Base-by-base conservation (phyloP, 1,140 invertebrate species). In the Drosophila grimshawi region DNA sequence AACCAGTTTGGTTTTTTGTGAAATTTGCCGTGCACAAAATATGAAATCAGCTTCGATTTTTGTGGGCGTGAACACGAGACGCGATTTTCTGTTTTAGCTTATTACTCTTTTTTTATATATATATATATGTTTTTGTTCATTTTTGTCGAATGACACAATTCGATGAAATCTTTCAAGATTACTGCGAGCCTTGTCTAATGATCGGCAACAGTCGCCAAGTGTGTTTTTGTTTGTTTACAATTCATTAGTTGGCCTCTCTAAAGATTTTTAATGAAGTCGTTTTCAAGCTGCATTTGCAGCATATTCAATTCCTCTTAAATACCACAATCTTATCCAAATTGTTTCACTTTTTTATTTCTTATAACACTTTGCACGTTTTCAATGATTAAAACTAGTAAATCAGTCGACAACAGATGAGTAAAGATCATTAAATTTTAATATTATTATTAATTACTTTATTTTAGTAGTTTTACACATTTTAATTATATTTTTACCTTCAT, bases 131-230 rank as follows among this genome's bases (percentile, higher is more conserved):
- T 59, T 51, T 65, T 74, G 78, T 33, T 86, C 59, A 75, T 65
- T 86, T 86, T 70, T 63, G 68, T 71, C 30, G 75, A 82, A 80
- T 86, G 83, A 86, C 82, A 86, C 79, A 86, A 88, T 79, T 79
- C 56, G 66, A 82, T 70, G 66, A 86, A 82, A 76, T 79, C 57
- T 61, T 57, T 69, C 43, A 61, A 63, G 57, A 56, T 72, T 43
- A 10, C 32, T 59, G 52, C 57, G 46, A 45, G 45, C 37, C 57
- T 80, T 80, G 70, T 69, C 77, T 80, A 80, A 80, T 80, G 72
- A 43, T 33, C 56, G 6, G 39, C 41, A 11, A 27, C 3, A 32
- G 41, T 46, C 30, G 39, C 57, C 46, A 29, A 39, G 33, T 56
- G 19, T 52, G 41, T 29, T 57, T 41, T 43, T 57, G 41, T 35